Percentiles rank a stretch among this genome's conserved stretches.
These are phyloP conservation scores for Eupithecia inturbata DNA, from an alignment of 2,888 invertebrate genomes.

Conservation along the genomic window DNA sequence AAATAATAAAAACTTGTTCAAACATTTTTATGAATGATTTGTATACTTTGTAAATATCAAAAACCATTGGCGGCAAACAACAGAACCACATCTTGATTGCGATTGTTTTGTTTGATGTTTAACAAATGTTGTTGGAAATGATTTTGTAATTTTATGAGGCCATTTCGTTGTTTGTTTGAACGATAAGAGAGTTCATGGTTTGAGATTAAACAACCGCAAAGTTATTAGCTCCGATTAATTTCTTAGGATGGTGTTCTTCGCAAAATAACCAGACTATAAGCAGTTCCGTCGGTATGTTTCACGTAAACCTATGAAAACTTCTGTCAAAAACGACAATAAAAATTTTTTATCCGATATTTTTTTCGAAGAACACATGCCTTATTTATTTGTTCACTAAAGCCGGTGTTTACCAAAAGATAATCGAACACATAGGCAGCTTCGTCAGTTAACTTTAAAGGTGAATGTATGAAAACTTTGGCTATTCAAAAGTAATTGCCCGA, in stretches of 20 bases:
- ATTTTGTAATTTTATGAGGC: conserved; percentile 10
- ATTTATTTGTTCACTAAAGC: too few species aligned
- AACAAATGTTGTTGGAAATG: not conserved
- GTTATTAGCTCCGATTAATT: not conserved
- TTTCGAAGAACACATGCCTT: too few species aligned
- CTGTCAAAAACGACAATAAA: too few species aligned
- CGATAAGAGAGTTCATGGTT: conserved; percentile 31
- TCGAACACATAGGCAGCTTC: too few species aligned
- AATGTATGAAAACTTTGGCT: too few species aligned
- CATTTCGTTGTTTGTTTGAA: conserved; percentile 20
- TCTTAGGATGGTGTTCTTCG: not conserved
- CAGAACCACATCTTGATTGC: not conserved
- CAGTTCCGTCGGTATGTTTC: not conserved
- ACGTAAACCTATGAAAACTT: not conserved
- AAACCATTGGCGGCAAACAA: not conserved
- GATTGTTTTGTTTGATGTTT: conserved; percentile 8
- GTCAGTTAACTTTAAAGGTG: too few species aligned
- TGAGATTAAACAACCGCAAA: not conserved
- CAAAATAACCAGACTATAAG: not conserved
- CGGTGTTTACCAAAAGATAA: too few species aligned
- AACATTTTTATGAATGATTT: not conserved
- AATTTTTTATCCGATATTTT: too few species aligned
- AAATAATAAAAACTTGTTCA: not conserved
- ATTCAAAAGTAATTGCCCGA: too few species aligned
- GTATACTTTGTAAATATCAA: not conserved